phyloP scores from a whole-genome alignment of 2,797 vertebrate genomes.

The Centroberyx gerrardi region DNA sequence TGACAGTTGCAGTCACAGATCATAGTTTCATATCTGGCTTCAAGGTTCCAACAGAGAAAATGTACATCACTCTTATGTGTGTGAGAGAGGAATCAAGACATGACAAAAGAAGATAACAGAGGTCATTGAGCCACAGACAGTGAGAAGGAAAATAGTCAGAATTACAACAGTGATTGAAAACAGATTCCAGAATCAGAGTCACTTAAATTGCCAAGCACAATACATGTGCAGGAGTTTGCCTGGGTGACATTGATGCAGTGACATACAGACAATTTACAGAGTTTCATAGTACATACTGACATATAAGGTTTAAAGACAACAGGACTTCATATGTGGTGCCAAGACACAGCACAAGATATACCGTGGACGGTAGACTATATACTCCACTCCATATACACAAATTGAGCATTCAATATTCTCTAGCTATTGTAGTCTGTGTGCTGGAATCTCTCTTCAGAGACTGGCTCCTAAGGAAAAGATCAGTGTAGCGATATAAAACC shows the following conservation, averaged over 20 bases:
- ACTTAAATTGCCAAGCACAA: neutral
- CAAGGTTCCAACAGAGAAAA: neutral
- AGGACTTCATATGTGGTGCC: neutral
- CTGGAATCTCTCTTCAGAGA: neutral
- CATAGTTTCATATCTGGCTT: neutral
- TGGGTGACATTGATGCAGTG: too few relatives aligned
- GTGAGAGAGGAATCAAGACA: neutral
- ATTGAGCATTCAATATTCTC: slow-evolving; percentile 24
- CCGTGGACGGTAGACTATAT: neutral
- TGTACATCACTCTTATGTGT: neutral
- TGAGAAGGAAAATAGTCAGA: neutral
- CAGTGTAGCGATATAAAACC: slow-evolving; percentile 44
- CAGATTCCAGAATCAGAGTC: neutral
- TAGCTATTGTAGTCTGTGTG: neutral
- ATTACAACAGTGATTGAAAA: neutral
- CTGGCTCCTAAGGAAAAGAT: slow-evolving; percentile 41
- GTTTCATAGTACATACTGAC: too few relatives aligned
- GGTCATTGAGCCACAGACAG: neutral
- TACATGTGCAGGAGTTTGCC: neutral
- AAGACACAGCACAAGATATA: neutral
- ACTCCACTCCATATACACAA: neutral
- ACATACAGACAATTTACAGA: too few relatives aligned
- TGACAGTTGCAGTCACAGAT: neutral
- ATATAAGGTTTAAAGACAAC: too few relatives aligned
- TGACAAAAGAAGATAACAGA: neutral